Evolutionary conservation across 1,140 invertebrate genomes (phyloP), one percentile per base, ranked within the genome.

Genomic region (Ceratosolen fusciceps): DNA sequence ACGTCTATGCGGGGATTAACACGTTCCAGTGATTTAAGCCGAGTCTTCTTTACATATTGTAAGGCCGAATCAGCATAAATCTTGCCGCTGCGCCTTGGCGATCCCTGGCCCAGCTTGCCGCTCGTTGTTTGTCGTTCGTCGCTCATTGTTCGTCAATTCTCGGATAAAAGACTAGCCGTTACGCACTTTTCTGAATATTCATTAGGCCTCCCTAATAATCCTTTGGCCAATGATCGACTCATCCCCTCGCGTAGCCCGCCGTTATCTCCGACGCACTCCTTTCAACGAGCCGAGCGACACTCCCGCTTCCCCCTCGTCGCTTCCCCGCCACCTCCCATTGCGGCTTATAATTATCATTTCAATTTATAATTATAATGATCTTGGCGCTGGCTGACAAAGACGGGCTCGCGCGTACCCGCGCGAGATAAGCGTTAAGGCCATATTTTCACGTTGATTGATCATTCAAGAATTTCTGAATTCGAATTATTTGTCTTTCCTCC

Each of bases 41-140:
- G 54, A 54, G 31, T 68, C 74, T 67, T 39, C 62, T 76, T 56
- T 52, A 54, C 47, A 67, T 68, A 68, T 43, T 67, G 60, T 39
- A 54, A 16, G 62, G 74, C n/a, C 62, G 74, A 76, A 76, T 76
- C 47, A 68, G 74, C 74, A 76, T 76, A 76, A 76, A 76, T 76
- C 74, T 76, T 29, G 47, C n/a, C n/a, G n/a, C n/a, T n/a, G n/a
- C n/a, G 24, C 21, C 31, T 52, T 37, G 52, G 31, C 16, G 16
- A 29, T 54, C 16, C 14, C 16, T 10, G 26, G n/a, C 47, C 39
- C 54, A n/a, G 31, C 19, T 37, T 31, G 7, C 26, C 9, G 29
- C 39, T 72, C 62, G 62, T 67, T 39, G 24, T 39, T 21, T 4
- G 24, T 37, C 29, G 12, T 19, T 52, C 62, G 8, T 67, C 29